Conservation (phyloP, 1,140 invertebrate species). For the Panagrolaimus sp. region DNA sequence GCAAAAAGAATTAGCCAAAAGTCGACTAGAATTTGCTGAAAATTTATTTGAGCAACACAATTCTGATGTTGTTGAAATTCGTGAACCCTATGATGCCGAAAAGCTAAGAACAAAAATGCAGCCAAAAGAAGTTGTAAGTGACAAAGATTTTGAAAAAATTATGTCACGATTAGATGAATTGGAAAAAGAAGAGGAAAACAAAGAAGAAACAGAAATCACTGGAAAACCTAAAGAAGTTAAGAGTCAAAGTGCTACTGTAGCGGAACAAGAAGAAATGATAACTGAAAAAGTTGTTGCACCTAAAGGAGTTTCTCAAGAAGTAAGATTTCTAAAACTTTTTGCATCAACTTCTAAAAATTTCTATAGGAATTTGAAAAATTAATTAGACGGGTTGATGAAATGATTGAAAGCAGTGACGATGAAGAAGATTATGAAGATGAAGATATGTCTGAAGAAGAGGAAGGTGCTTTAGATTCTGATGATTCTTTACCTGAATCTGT, state of each 20-base stretch:
- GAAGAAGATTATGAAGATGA: conserved; percentile 4
- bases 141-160: neutral
- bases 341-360: neutral
- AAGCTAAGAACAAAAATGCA: neutral
- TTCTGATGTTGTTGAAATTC: neutral
- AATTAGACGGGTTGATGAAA: neutral
- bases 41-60: neutral
- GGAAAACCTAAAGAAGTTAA: neutral
- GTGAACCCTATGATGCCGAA: neutral
- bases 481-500: neutral
- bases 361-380: neutral
- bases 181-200: neutral
- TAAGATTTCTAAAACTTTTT: neutral
- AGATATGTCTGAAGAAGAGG: neutral
- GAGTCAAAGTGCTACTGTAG: neutral
- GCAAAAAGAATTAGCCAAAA: neutral
- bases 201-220: neutral
- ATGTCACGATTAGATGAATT: neutral
- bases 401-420: neutral
- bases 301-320: conserved; percentile 3
- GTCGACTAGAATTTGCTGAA: neutral
- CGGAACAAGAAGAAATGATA: neutral
- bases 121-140: neutral
- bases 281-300: neutral
- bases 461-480: neutral